Conservation (phyloP, 2,888 invertebrate genomes). For the Scelioninae gen. 1 region DNA sequence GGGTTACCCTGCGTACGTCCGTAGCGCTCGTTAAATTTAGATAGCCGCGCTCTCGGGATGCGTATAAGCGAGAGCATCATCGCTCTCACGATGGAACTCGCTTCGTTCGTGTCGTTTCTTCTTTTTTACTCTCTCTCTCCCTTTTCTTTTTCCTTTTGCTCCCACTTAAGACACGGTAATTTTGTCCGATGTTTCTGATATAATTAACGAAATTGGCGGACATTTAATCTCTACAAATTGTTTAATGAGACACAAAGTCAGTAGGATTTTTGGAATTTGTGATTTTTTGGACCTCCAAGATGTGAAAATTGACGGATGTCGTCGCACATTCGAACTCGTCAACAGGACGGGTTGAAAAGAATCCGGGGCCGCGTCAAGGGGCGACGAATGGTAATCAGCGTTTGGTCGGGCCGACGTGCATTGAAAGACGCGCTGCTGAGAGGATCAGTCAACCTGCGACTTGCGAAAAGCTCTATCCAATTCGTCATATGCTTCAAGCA, state of each 20-base stretch:
- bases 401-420: conserved; percentile 73
- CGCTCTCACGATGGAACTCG: conserved; percentile 67
- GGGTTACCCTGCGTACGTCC: conserved; percentile 74
- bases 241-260: no score
- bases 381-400: conserved; percentile 76
- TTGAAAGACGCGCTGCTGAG: conserved; percentile 81
- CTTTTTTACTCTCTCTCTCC: conserved; percentile 23
- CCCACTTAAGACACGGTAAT: conserved; percentile 33
- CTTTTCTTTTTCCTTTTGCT: conserved; percentile 28
- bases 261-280: no score
- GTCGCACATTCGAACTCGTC: conserved; percentile 69
- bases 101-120: conserved; percentile 27
- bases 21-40: conserved; percentile 79
- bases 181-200: conserved; percentile 32
- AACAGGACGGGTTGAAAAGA: conserved; percentile 69
- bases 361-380: conserved; percentile 71
- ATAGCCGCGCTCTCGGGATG: conserved; percentile 76
- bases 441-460: conserved; percentile 78
- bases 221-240: conserved; percentile 46
- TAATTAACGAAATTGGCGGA: conserved; percentile 41
- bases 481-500: conserved; percentile 35
- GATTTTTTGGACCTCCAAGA: conserved; percentile 37
- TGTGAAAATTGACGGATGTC: conserved; percentile 69
- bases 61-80: conserved; percentile 72
- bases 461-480: conserved; percentile 45